These are phyloP conservation scores for Sylvietta virens DNA, from an alignment of 2,113 vertebrate genomes.

Conservation along the genomic window DNA sequence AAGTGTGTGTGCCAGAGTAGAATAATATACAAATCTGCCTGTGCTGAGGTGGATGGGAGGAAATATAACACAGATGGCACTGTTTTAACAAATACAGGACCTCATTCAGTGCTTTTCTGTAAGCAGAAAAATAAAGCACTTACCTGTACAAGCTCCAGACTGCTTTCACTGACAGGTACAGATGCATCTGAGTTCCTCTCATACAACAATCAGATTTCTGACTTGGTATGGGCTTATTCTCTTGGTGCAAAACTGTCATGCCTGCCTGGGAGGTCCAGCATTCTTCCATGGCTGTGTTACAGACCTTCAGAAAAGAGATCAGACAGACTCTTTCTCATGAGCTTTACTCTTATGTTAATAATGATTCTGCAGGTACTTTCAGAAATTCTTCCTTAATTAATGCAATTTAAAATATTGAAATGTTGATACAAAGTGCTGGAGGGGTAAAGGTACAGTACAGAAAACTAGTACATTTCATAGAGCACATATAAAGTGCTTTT, in stretches of 20 bases:
- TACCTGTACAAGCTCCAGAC: not conserved
- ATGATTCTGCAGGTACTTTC: not conserved
- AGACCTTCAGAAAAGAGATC: not conserved
- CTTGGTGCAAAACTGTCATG: fast-evolving
- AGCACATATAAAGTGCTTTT: not conserved
- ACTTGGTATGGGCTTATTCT: not conserved
- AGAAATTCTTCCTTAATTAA: not conserved
- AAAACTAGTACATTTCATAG: not conserved
- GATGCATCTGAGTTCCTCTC: not conserved
- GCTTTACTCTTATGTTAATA: not conserved
- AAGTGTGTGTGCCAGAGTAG: not conserved
- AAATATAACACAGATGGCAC: not conserved
- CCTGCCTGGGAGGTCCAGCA: not conserved
- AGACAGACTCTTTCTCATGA: not conserved
- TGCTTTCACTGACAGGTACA: not conserved
- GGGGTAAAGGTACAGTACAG: not conserved
- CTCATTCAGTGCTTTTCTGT: not conserved
- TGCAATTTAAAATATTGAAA: not conserved
- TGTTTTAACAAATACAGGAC: not conserved
- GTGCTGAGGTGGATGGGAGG: not conserved
- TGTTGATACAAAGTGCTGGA: not conserved
- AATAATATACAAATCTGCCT: not conserved
- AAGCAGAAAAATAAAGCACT: not conserved
- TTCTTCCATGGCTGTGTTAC: not conserved
- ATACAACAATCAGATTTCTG: not conserved